Percentiles rank a stretch among this genome's conserved stretches.
Conservation (phyloP, 2,888 invertebrate genomes). For the Junonia oenone region DNA sequence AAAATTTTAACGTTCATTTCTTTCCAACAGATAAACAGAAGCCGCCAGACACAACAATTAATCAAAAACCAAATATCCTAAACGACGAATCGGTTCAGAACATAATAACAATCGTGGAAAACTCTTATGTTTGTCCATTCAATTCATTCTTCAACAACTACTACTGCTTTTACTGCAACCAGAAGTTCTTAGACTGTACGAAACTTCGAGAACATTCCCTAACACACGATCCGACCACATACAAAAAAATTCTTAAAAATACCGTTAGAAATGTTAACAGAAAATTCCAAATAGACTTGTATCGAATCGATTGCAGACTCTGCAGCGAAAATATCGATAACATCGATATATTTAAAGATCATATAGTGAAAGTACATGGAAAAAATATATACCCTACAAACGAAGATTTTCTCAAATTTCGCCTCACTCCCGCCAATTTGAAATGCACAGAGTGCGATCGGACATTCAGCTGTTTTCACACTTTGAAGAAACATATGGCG, state of each 20-base stretch:
- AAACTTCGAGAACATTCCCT: constrained; percentile 53
- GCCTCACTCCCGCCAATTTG: constrained; percentile 45
- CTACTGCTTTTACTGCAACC: constrained; percentile 50
- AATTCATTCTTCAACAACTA: constrained; percentile 57
- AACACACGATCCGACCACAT: constrained; percentile 50
- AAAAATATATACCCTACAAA: constrained; percentile 36
- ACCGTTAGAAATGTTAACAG: constrained; percentile 41
- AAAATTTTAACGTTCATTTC: neutral
- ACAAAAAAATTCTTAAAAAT: constrained; percentile 39
- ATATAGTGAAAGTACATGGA: constrained; percentile 43
- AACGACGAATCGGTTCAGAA: constrained; percentile 40
- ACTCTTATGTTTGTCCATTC: constrained; percentile 61
- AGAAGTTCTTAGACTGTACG: constrained; percentile 50
- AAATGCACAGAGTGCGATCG: constrained; percentile 40
- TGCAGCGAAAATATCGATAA: constrained; percentile 46
- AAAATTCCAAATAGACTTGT: constrained; percentile 49
- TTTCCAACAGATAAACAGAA: neutral
- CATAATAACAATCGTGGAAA: constrained; percentile 49
- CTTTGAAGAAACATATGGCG: constrained; percentile 62
- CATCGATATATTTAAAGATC: constrained; percentile 48
- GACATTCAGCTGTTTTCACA: constrained; percentile 53
- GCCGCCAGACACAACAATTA: neutral
- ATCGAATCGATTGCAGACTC: constrained; percentile 56
- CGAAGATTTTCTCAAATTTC: constrained; percentile 55
- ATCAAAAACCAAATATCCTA: neutral